Base-by-base conservation (phyloP, 2,113 vertebrate species). In the Alligator sinensis region DNA sequence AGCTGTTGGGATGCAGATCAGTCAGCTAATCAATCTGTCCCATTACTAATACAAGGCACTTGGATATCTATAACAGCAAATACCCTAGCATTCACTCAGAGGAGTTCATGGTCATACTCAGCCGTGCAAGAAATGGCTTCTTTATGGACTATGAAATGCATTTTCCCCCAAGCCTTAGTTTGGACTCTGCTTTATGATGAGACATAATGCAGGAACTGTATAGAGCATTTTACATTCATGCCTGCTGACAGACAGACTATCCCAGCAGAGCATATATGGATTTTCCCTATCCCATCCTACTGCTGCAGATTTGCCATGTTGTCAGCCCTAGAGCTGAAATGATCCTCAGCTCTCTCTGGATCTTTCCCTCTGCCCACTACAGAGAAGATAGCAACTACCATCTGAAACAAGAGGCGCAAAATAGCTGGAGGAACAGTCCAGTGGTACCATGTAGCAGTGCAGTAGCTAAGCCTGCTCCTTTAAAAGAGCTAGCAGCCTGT, bases 111-210 rank as follows among this genome's bases (percentile, higher is more conserved):
- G 27, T 87, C 88, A 87, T 80, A 88, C 64, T 77, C 91, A 95
- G 80, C 64, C 91, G 91, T 72, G 93, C 80, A 94, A 95, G 91
- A 96, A 95, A 94, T 83, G 38, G 54, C 66, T 62, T 96, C 17
- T 95, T 95, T 88, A 96, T 82, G 75, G 92, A 86, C 66, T 94
- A 95, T 93, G 63, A 95, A 96, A 97, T 91, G 47, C 84, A 95
- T 96, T 95, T 92, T 84, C 74, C 68, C 47, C 61, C 62, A 82
- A 77, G 68, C 76, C 75, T 91, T 85, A 86, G 75, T 89, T 83
- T 5, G 11, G 79, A 75, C 61, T 91, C 90, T 81, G 58, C 61
- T 94, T 92, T 97, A 94, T 34, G 88, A 89, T 34, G 92, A 84
- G 84, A 87, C 55, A 92, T 86, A 90, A 79, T 57, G 81, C 55